Base-by-base conservation (phyloP, 2,888 invertebrate species). In the Chloroclysta siterata region DNA sequence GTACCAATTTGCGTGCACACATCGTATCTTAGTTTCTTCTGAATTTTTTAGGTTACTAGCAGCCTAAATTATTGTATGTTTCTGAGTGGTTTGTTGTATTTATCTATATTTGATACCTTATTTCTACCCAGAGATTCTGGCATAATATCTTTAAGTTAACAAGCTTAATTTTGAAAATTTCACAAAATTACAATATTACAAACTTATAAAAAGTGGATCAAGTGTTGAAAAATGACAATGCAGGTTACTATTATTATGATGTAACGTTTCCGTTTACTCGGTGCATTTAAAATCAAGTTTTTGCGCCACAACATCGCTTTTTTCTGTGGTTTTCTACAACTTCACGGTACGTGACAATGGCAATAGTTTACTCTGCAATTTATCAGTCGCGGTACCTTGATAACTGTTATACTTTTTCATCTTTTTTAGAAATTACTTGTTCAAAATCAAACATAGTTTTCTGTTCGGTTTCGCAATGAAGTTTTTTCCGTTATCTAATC, bases 301-400 rank as follows among this genome's bases (percentile, higher is more conserved):
- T 77, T 74, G 58, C 65, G 59, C 64, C 58, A 72, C 48, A 51
- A 72, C 48, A 51, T 66, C 56, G 63, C 62, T 63, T 73, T 72
- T n/a, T 76, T 72, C 58, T 66, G 72, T 60, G 66, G 68, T 69
- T 72, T 64, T 60, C 55, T 73, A 69, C 74, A 42, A 67, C 77
- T 74, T 81, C 78, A 81, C 80, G 76, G 73, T 81, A 75, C 77
- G 76, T 78, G 76, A 77, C 76, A 76, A 77, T 75, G 71, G 72
- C 76, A 76, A 77, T 75, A 71, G 72, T 77, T 76, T 74, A 67
- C 70, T 48, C 59, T 66, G 51, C 67, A 68, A 68, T 71, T 76
- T 71, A 67, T 67, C 58, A 69, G 67, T 75, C 71, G 64, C 70
- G 55, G 59, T 61, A 71, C 66, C 71, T 73, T 69, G 66, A 70